phyloP scores from a whole-genome alignment of 2,797 vertebrate species.

The Megalops cyprinoides region DNA sequence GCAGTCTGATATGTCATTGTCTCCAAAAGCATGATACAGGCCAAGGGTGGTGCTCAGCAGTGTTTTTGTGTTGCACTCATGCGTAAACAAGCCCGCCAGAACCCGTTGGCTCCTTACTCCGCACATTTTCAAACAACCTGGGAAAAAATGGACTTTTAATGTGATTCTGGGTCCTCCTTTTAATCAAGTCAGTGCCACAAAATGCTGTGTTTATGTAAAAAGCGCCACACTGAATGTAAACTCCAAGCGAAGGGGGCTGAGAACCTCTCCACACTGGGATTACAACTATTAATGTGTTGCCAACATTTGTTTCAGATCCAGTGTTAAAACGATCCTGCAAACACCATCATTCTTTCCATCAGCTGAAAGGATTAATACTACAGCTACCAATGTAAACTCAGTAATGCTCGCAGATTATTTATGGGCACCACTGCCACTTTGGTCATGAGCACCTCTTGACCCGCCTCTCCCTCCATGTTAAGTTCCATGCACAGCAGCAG shows the following conservation, averaged over 20 bases:
- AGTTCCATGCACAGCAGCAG: slow-evolving; percentile 39
- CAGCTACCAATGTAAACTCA: slow-evolving; percentile 58
- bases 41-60: slow-evolving; percentile 35
- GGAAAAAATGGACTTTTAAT: slow-evolving; percentile 75
- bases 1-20: neutral
- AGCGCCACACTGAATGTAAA: slow-evolving; percentile 70
- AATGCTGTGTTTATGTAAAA: slow-evolving; percentile 71
- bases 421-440: slow-evolving; percentile 64
- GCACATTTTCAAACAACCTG: slow-evolving; percentile 75
- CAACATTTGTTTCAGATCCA: slow-evolving; percentile 73
- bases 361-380: slow-evolving; percentile 61
- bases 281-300: slow-evolving; percentile 57
- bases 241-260: slow-evolving; percentile 64
- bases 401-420: slow-evolving; percentile 65
- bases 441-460: slow-evolving; percentile 35
- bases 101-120: slow-evolving; percentile 44
- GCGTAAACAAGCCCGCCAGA: slow-evolving; percentile 60
- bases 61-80: slow-evolving; percentile 55
- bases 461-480: slow-evolving; percentile 50
- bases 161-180: slow-evolving; percentile 75
- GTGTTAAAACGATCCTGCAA: slow-evolving; percentile 46
- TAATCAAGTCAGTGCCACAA: slow-evolving; percentile 75
- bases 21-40: slow-evolving; percentile 25
- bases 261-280: slow-evolving; percentile 55
- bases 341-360: slow-evolving; percentile 51